Conservation (phyloP, 2,888 invertebrate species). For the Drosophila kokeensis region DNA sequence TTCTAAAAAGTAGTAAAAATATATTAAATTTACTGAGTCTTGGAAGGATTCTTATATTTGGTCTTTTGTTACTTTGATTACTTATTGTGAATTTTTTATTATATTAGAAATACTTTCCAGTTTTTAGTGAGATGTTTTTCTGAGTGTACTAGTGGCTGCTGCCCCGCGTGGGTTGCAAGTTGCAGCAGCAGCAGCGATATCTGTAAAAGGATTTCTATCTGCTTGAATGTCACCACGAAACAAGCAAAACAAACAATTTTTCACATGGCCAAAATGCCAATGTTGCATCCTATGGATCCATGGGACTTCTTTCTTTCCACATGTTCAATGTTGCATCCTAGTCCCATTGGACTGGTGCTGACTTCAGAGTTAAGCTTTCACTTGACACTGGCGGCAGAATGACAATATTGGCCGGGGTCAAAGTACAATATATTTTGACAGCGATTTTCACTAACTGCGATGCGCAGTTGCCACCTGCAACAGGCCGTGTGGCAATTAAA, state of each 20-base stretch:
- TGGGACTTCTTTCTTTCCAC: not conserved
- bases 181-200: conserved; percentile 1
- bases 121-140: not conserved
- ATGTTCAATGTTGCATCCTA: conserved; percentile 41
- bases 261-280: conserved; percentile 38
- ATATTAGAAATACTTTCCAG: too few species aligned
- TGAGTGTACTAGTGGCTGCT: not conserved
- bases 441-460: conserved; percentile 62
- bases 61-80: too few species aligned
- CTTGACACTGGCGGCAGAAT: conserved; percentile 48
- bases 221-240: conserved; percentile 60
- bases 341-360: conserved; percentile 16
- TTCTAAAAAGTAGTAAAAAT: too few species aligned
- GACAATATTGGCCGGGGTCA: conserved; percentile 69
- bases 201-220: conserved; percentile 63
- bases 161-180: conserved; percentile 25
- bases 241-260: conserved; percentile 52
- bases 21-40: too few species aligned
- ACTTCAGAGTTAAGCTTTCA: conserved; percentile 51
- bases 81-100: too few species aligned
- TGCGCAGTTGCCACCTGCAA: conserved; percentile 10
- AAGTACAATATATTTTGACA: conserved; percentile 65
- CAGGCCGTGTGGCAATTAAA: conserved; percentile 35
- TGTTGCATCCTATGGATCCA: not conserved
- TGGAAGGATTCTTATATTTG: too few species aligned